Conservation (phyloP, 2,888 invertebrate genomes). For the Cataglyphis rosenhaueri region DNA sequence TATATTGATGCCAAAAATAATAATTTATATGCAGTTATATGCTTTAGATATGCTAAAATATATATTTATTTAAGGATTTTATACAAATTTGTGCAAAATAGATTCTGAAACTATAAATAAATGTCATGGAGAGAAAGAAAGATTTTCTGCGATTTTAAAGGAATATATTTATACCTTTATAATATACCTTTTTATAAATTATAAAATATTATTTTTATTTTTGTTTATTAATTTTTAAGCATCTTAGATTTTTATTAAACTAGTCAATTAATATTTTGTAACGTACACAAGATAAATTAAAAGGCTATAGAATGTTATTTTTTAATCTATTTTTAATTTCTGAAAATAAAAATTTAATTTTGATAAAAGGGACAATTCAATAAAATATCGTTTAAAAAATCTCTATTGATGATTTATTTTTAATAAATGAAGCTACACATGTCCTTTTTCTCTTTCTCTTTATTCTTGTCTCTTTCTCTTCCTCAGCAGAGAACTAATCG, state of each 20-base stretch:
- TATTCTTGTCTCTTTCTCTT: not conserved
- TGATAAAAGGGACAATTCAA: not conserved
- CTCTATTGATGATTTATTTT: constrained; percentile 18
- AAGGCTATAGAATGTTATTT: not conserved
- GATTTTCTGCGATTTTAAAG: not conserved
- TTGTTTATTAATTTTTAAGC: not conserved
- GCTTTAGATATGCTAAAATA: not conserved
- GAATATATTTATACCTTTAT: not conserved
- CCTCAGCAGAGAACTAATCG: constrained; percentile 7
- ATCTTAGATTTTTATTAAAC: not conserved
- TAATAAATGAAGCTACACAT: not conserved
- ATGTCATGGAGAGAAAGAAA: not conserved
- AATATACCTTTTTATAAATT: not conserved
- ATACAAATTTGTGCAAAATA: not conserved
- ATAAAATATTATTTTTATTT: not conserved
- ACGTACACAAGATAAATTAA: not conserved
- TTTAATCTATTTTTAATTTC: not conserved
- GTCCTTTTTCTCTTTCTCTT: not conserved
- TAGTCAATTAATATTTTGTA: not conserved
- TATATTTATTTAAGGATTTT: not conserved
- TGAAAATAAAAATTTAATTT: not conserved
- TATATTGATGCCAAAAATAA: not conserved
- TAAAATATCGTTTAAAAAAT: not conserved
- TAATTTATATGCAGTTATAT: not conserved
- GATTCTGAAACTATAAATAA: not conserved